These are phyloP conservation scores for Apodemus speciosus DNA, from an alignment of 2,113 vertebrate genomes.

Conservation along the genomic window DNA sequence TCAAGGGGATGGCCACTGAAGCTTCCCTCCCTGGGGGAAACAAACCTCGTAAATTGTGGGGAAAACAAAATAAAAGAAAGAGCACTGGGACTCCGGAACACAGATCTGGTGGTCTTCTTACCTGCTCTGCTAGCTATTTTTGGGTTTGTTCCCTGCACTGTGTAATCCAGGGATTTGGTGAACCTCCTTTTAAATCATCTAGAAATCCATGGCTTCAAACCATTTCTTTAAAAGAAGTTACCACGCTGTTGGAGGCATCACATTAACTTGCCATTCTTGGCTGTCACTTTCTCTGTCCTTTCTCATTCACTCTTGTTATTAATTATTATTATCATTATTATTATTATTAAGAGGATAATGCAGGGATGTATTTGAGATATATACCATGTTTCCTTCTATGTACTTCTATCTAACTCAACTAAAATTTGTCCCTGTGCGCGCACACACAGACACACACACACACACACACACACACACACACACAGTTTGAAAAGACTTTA, in stretches of 20 bases:
- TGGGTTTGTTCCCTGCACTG: neutral
- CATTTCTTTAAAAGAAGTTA: conserved; percentile 28
- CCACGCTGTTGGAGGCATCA: neutral
- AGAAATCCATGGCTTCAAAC: conserved; percentile 53
- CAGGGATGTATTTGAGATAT: neutral
- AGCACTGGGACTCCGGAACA: neutral
- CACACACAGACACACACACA: neutral
- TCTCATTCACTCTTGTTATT: neutral
- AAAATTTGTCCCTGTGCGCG: neutral
- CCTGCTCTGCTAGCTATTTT: conserved; percentile 14
- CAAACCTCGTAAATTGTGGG: neutral
- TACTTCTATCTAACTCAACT: neutral
- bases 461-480: neutral
- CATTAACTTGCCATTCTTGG: neutral
- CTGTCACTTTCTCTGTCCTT: neutral
- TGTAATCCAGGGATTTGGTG: conserved; percentile 53
- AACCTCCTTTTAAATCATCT: conserved; percentile 58
- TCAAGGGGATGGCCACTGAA: neutral
- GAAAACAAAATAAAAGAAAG: neutral
- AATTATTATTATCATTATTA: neutral
- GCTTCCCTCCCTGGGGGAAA: neutral
- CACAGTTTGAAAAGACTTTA: neutral
- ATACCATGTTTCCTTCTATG: neutral
- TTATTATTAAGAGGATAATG: neutral
- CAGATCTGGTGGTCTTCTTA: neutral